Evolutionary conservation across 2,888 invertebrate genomes (phyloP), one percentile per base, ranked within the genome.

Genomic region (Seladonia tumulorum): DNA sequence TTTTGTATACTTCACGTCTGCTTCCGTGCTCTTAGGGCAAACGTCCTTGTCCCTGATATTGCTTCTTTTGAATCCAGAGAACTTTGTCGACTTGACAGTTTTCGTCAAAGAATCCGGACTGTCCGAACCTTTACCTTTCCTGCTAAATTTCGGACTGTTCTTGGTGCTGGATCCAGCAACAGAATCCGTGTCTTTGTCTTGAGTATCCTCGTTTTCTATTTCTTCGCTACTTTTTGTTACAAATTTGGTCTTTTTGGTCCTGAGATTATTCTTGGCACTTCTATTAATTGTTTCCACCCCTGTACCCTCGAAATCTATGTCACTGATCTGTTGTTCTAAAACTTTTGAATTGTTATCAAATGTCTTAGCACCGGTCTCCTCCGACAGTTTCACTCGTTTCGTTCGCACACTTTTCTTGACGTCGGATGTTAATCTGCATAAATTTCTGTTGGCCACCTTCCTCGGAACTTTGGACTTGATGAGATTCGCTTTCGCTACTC

Each of bases 391-490:
- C 7, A 88, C 75, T 66, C 81, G 92, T 72, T 90, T 93, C 25
- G 90, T 80, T 60, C 88, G 91, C 0, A 90, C 87, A n/a, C 90
- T 86, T 66, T 91, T 93, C 76, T 93, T 94, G 8, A 90, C 85
- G 73, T 91, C 91, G 18, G 89, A 83, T 42, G 88, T 79, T 70
- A 92, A 89, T 78, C 93, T 91, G 78, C 92, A 92, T 63, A 94
- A 75, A 87, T 92, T 89, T 79, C 93, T 94, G 22, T 92, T 93
- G 1, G 93, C 92, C 74, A 93, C 93, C 90, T 93, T 94, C 82
- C 94, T 95, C 7, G 91, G 89, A 71, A 91, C 91, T 84, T 95
- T 95, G 10, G 93, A 93, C 83, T 94, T 94, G 22, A 94, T 92
- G 39, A 94, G 90, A 76, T 91, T 93, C 29, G 92, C 88, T 83